Percentiles rank a stretch among this genome's conserved stretches.
These are phyloP conservation scores for Coregonus suidteri DNA, from an alignment of 2,797 vertebrate species.

Conservation along the genomic window DNA sequence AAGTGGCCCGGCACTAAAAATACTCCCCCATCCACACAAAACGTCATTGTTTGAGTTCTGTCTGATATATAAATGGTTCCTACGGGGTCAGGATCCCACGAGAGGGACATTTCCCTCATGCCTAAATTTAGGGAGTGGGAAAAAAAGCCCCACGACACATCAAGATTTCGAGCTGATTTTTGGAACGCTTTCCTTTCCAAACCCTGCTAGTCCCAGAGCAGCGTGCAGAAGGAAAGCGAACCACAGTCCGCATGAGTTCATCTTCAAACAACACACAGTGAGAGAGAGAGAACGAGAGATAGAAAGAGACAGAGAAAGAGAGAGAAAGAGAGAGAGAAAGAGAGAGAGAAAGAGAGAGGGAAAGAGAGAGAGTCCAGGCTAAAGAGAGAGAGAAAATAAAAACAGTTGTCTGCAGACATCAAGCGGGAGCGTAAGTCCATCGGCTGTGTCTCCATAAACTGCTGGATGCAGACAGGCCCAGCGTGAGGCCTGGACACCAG, in stretches of 20 bases:
- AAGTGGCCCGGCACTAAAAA: conserved; percentile 80
- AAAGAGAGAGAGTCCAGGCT: not conserved
- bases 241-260: conserved; percentile 33
- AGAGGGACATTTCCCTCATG: conserved; percentile 70
- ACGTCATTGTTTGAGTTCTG: conserved; percentile 78
- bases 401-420: conserved; percentile 39
- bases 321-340: conserved; percentile 37
- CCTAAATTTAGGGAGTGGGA: conserved; percentile 73
- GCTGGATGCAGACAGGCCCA: conserved; percentile 70
- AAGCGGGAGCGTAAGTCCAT: conserved; percentile 69
- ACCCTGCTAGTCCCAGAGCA: conserved; percentile 61
- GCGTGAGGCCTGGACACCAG: conserved; percentile 58
- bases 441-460: conserved; percentile 72
- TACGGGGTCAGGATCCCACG: conserved; percentile 70
- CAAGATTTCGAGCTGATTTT: conserved; percentile 57
- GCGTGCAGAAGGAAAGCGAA: conserved; percentile 37
- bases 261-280: conserved; percentile 24
- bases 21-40: conserved; percentile 67
- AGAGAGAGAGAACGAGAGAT: conserved; percentile 20
- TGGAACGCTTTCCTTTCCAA: conserved; percentile 54
- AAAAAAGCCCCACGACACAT: conserved; percentile 62
- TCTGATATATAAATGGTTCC: conserved; percentile 72
- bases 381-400: conserved; percentile 28
- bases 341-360: conserved; percentile 22
- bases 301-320: conserved; percentile 40